Percentiles rank a stretch among this genome's conserved stretches.
Evolutionary conservation across 1,140 invertebrate species (phyloP).

Genomic region (Bombus confusus): DNA sequence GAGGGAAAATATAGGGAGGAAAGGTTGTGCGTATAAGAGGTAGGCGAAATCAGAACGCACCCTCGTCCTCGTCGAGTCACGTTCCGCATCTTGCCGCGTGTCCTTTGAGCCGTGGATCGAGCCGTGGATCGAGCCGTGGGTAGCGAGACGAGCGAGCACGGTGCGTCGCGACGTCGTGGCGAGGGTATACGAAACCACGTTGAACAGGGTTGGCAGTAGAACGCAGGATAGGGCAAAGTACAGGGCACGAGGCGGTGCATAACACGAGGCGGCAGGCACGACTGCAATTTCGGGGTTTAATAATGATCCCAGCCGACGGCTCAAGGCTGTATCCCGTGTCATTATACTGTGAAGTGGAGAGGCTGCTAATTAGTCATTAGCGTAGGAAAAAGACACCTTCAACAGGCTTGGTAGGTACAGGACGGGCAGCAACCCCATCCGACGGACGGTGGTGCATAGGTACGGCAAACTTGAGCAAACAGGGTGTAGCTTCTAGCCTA

Average conservation of each 20-base stretch:
- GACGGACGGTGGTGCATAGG: conserved; percentile 63
- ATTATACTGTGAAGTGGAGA: conserved; percentile 79
- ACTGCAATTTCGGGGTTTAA: conserved; percentile 75
- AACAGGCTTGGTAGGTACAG: conserved; percentile 66
- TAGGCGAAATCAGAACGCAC: conserved; percentile 23
- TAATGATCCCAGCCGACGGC: conserved; percentile 73
- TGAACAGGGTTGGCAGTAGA: conserved; percentile 1
- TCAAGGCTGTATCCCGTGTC: conserved; percentile 72
- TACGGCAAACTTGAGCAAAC: conserved; percentile 80
- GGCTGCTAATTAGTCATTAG: conserved; percentile 83
- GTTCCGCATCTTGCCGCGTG: conserved; percentile 49
- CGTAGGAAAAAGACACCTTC: conserved; percentile 81
- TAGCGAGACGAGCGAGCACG: background rate
- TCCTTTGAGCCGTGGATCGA: conserved; percentile 44
- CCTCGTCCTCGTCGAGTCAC: conserved; percentile 52
- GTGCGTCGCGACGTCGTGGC: background rate
- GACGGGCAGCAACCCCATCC: conserved; percentile 71
- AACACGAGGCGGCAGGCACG: conserved; percentile 49
- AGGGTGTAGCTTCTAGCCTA: conserved; percentile 80
- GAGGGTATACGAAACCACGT: background rate
- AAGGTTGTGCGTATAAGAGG: background rate
- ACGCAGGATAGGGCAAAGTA: conserved; percentile 46
- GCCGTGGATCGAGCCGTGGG: conserved; percentile 14
- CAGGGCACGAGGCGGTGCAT: conserved; percentile 34
- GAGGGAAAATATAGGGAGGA: no score